Evolutionary conservation across 2,888 invertebrate species (phyloP).

Genomic region (Adelphocoris suturalis): DNA sequence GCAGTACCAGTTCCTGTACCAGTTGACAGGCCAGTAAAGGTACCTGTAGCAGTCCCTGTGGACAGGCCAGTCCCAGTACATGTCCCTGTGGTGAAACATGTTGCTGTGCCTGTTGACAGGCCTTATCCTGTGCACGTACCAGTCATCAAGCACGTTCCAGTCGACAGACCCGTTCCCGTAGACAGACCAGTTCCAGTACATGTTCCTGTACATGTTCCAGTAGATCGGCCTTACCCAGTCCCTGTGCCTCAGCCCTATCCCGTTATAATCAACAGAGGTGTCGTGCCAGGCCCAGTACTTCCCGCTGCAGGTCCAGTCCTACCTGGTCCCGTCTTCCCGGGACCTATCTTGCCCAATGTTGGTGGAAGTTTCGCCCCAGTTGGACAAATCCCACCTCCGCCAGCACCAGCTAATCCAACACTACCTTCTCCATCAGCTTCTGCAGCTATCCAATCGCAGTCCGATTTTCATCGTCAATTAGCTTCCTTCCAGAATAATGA

Average conservation of each 20-base stretch:
- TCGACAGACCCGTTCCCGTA: conserved; percentile 58
- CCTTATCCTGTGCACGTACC: conserved; percentile 39
- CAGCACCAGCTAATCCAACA: conserved; percentile 39
- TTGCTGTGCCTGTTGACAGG: conserved; percentile 38
- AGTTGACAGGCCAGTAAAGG: conserved; percentile 65
- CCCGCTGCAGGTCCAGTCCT: conserved; percentile 38
- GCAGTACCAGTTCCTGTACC: conserved; percentile 67
- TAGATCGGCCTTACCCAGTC: conserved; percentile 55
- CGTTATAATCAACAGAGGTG: conserved; percentile 51
- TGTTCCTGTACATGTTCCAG: conserved; percentile 31
- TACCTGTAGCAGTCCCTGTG: conserved; percentile 61
- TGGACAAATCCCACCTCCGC: conserved; percentile 42
- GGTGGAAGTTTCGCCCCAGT: conserved; percentile 8
- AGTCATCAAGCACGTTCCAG: conserved; percentile 59
- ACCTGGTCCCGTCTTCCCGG: background rate
- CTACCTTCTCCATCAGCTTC: conserved; percentile 12
- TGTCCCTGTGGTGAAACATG: conserved; percentile 57
- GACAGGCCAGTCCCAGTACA: conserved; percentile 47
- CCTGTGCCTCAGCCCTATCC: conserved; percentile 62
- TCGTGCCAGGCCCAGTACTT: conserved; percentile 15
- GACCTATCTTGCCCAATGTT: background rate
- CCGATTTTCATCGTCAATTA: background rate
- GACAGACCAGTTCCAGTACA: conserved; percentile 53
- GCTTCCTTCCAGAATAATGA: background rate
- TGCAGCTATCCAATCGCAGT: background rate